These are phyloP conservation scores for Rotaria socialis DNA, from an alignment of 2,888 invertebrate species.

Conservation along the genomic window DNA sequence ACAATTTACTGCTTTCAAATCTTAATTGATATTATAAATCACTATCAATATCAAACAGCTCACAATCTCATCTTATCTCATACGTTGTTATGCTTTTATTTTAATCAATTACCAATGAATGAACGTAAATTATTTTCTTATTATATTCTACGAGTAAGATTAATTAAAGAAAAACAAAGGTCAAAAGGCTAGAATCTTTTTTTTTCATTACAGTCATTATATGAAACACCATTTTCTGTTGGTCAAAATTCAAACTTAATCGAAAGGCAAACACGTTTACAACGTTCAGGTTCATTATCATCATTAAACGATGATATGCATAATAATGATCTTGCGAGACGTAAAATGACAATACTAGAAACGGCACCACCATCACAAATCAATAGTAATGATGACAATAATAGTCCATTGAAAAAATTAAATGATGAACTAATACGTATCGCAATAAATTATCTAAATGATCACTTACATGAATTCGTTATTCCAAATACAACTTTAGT, in stretches of 20 bases:
- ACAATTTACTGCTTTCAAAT: neutral
- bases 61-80: neutral
- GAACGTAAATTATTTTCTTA: neutral
- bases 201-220: neutral
- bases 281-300: conserved; percentile 7
- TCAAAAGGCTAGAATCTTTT: neutral
- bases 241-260: neutral
- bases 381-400: neutral
- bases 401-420: conserved; percentile 7
- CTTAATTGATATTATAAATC: neutral
- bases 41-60: neutral
- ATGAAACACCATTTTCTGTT: neutral
- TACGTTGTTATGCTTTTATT: neutral
- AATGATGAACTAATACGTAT: conserved; percentile 1
- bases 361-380: neutral
- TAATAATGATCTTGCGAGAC: neutral
- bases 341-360: neutral
- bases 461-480: neutral
- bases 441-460: neutral
- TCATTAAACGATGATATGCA: neutral
- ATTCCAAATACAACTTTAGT: neutral
- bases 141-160: neutral
- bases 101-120: neutral
- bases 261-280: neutral
- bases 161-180: no score